Base-by-base conservation (phyloP, 2,113 vertebrate genomes). In the Oryzias javanicus region DNA sequence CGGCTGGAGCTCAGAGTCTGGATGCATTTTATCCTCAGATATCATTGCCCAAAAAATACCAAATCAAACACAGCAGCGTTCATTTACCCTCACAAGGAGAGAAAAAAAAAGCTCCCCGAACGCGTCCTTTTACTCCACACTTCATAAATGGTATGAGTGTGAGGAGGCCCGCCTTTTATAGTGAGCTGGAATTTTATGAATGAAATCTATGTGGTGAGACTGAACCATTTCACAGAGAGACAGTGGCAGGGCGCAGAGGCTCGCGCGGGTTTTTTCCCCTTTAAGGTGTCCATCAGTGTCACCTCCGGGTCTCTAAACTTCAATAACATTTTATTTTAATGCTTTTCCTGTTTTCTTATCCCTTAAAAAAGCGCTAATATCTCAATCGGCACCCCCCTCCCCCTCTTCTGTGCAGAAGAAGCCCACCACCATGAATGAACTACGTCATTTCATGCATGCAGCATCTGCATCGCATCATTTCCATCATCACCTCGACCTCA, bases 1-100 rank as follows among this genome's bases (percentile, higher is more conserved):
- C 1, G 92, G 91, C 78, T 96, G 95, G 81, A 93, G 93, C 24
- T 96, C 94, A 54, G 89, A 94, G 80, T 93, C 90, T 61, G 91
- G 92, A 83, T 93, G 94, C 94, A 96, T 97, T 88, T 72, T 78
- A 46, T 66, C 59, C n/a, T 52, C 41, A 59, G 42, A 66, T 74
- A 81, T 63, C 14, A 49, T 15, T 35, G 74, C 69, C 79, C 76
- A 49, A 27, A 68, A 70, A 59, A 55, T 20, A 20, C 27, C 35
- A 29, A 14, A 3, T 49, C 51, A 48, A 46, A 47, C 4, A 51
- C 29, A 18, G n/a, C 17, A 17, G 19, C 42, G 42, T 27, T 13
- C 22, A 20, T 68, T 53, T 63, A 35, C 18, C 42, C 14, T 42
- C 60, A 59, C 42, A 15, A 61, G 41, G 22, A 22, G n/a, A n/a